Evolutionary conservation across 1,140 invertebrate genomes (phyloP), one percentile per base, ranked within the genome.

Genomic region (Sarcophaga peregrina): DNA sequence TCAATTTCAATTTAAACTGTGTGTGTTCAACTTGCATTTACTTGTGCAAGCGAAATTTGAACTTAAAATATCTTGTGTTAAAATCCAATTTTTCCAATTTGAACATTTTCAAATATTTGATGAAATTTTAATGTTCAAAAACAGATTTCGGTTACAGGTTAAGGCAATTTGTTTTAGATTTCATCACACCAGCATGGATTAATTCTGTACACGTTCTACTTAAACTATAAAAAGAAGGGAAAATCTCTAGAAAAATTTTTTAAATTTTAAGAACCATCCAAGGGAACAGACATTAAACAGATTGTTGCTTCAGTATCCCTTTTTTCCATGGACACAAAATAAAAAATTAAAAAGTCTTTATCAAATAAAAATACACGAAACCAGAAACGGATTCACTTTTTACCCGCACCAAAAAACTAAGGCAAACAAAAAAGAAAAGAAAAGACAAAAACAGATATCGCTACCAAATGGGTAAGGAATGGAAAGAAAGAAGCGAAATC

Each of bases 401-500:
- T 5, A 50, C 4, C 17, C 6, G 11, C 37, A 25, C 17, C 52
- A 15, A 10, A 54, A 25, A 25, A 17, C 13, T 13, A 15, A 72
- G 2, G 5, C 52, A 54, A 10, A 54, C 1, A 54, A 3, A 25
- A 17, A 20, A 9, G 2, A 72, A 72, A 25, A 0, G 6, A 72
- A 62, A 15, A 54, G 52, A 17, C 58, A 17, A 62, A 62, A 62
- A 15, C 58, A 62, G 17, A 9, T 6, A 25, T 20, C 17, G 17
- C n/a, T 25, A 10, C 15, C 11, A 50, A 78, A 78, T 17, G 9
- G 10, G 25, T 20, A 78, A 11, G 17, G 20, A 72, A 72, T 17
- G 17, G 10, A 7, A 48, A 76, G 48, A 47, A 9, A 80, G 83
- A 83, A 85, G 84, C 78, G 85, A 86, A 86, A 86, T 88, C 87